Percentiles rank a stretch among this genome's conserved stretches.
Evolutionary conservation across 2,113 vertebrate species (phyloP).

Genomic region (Psilopogon haemacephalus): DNA sequence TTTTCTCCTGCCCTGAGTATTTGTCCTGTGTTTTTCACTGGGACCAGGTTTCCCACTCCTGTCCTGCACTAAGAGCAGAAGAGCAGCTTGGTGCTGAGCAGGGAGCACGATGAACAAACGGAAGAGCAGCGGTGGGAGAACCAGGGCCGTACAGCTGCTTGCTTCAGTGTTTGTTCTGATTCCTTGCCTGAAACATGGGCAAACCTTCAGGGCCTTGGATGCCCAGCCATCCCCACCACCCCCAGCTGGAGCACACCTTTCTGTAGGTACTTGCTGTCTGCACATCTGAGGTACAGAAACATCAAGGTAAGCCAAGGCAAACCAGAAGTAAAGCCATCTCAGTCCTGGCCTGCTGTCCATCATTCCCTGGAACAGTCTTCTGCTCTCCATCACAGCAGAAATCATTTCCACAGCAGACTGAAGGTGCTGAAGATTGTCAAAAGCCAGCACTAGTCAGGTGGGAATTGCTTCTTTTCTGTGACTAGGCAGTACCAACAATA

Average conservation of each 20-base stretch:
- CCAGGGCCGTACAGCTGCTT: neutral
- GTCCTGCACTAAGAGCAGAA: rapidly evolving
- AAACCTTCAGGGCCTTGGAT: neutral
- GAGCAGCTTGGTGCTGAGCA: neutral
- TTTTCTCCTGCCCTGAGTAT: neutral
- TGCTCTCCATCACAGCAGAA: neutral
- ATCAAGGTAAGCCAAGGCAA: neutral
- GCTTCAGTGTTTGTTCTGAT: neutral
- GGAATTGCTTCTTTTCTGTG: neutral
- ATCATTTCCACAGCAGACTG: neutral
- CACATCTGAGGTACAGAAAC: neutral
- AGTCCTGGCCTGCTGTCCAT: neutral
- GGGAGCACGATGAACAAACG: neutral
- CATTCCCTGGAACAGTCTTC: neutral
- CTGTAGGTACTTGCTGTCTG: neutral
- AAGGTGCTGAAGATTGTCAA: neutral
- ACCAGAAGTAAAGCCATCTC: neutral
- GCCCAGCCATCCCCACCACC: rapidly evolving
- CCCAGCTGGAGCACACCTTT: neutral
- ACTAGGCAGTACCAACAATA: neutral
- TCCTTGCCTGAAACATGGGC: neutral
- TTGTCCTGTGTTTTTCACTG: neutral
- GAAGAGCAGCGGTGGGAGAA: neutral
- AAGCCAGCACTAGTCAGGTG: neutral
- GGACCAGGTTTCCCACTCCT: neutral